phyloP scores from a whole-genome alignment of 2,797 vertebrate species.

The Silurus aristotelis region DNA sequence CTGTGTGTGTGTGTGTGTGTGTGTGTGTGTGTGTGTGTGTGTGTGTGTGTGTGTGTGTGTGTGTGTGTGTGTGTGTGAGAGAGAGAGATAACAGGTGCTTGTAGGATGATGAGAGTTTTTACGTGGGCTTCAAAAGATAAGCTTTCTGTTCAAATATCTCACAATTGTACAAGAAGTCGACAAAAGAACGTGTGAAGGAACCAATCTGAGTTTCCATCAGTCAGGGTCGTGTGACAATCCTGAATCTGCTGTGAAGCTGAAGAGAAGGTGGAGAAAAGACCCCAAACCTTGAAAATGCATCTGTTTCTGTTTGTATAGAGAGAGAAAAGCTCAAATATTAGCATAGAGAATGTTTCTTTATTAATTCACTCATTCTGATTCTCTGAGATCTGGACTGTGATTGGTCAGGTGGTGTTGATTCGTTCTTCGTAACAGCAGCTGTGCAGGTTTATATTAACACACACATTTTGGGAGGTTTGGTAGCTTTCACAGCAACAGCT shows the following conservation, averaged over 20 bases:
- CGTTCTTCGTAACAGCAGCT: background rate
- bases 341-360: background rate
- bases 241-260: background rate
- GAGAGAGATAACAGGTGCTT: background rate
- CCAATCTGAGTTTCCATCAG: background rate
- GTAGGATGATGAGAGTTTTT: constrained; percentile 27
- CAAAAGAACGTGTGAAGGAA: background rate
- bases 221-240: background rate
- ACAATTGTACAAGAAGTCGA: background rate
- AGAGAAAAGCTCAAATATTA: background rate
- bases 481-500: background rate
- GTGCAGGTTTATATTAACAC: background rate
- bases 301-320: background rate
- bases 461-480: background rate
- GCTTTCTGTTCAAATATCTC: background rate
- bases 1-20: constrained; percentile 13
- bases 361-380: too few species aligned
- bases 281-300: background rate
- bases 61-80: constrained; percentile 18
- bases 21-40: constrained; percentile 19
- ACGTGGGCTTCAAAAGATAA: constrained; percentile 11
- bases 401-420: background rate
- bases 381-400: background rate
- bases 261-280: background rate
- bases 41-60: constrained; percentile 24